Evolutionary conservation across 2,888 invertebrate species (phyloP).

Genomic region (Apodemia hepburni): DNA sequence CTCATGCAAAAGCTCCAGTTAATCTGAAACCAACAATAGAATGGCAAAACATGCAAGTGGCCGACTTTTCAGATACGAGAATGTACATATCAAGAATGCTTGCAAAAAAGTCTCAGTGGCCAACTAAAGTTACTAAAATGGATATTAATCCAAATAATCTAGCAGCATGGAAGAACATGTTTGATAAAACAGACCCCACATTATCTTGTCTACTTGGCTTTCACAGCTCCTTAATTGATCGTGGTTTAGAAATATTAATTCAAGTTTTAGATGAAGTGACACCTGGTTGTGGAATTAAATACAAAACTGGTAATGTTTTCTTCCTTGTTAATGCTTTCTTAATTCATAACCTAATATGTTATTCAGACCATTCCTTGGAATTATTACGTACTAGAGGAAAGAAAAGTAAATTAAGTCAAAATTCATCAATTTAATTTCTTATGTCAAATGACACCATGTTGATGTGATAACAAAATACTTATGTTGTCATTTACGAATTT

Average conservation of each 20-base stretch:
- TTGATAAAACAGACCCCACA: constrained; percentile 51
- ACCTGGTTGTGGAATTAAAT: constrained; percentile 54
- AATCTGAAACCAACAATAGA: constrained; percentile 68
- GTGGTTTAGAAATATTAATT: constrained; percentile 50
- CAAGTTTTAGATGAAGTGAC: constrained; percentile 44
- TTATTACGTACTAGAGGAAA: too few species aligned
- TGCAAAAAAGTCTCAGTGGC: constrained; percentile 42
- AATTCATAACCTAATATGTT: neutral
- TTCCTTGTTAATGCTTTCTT: neutral
- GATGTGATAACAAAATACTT: too few species aligned
- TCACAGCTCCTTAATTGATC: constrained; percentile 44
- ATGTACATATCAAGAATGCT: constrained; percentile 66
- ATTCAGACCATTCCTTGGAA: too few species aligned
- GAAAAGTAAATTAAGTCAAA: too few species aligned
- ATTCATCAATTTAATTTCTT: too few species aligned
- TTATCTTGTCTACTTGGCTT: constrained; percentile 57
- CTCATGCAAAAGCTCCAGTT: constrained; percentile 46
- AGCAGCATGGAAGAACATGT: constrained; percentile 49
- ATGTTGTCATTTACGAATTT: too few species aligned
- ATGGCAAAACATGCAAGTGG: constrained; percentile 85
- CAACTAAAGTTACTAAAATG: constrained; percentile 39
- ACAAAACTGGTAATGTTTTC: constrained; percentile 51
- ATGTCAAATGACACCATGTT: too few species aligned
- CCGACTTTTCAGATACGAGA: constrained; percentile 83
- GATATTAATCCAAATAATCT: constrained; percentile 38